Base-by-base conservation (phyloP, 2,888 invertebrate genomes). In the Chymomyza amoena region DNA sequence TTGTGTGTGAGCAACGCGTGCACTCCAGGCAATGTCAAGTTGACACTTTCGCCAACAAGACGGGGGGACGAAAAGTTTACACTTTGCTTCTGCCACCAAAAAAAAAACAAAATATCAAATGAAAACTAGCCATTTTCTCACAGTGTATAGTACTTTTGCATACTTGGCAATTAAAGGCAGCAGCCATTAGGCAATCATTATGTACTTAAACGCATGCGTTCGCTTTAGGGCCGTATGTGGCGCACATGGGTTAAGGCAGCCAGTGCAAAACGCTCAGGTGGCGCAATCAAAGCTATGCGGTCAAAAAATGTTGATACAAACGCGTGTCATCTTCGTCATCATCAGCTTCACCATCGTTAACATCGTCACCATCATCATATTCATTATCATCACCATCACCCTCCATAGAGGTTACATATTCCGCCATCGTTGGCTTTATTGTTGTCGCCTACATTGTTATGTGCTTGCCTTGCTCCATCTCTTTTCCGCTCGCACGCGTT, bases 21-120 rank as follows among this genome's bases (percentile, higher is more conserved):
- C 84, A 89, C 80, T 84, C 83, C 75, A 84, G 88, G 88, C 89
- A 90, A 90, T 90, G 90, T 90, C 90, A 90, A 90, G 90, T 90
- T 90, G 88, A 88, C 86, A 87, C 87, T 89, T 87, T 89, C 85
- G 80, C 79, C 81, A 86, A 81, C 68, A 13, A 45, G 39, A 45
- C 13, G 39, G 4, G 13, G 13, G 13, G 13, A 45, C 39, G 39
- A 13, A 45, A 13, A 1, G 39, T 13, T 45, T 45, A 7, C 2
- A 9, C 39, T 32, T 9, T 45, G 39, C 1, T 45, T 45, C 4
- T 13, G 4, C 13, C 2, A 13, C 13, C 13, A 45, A 45, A 10
- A 32, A 9, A 32, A 32, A 32, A 32, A 32, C 6, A 4, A 51
- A 51, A 51, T 5, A 51, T n/a, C 13, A 51, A 32, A 56, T 20